Base-by-base conservation (phyloP, 2,888 invertebrate genomes). In the Ommatoiulus sabulosus region DNA sequence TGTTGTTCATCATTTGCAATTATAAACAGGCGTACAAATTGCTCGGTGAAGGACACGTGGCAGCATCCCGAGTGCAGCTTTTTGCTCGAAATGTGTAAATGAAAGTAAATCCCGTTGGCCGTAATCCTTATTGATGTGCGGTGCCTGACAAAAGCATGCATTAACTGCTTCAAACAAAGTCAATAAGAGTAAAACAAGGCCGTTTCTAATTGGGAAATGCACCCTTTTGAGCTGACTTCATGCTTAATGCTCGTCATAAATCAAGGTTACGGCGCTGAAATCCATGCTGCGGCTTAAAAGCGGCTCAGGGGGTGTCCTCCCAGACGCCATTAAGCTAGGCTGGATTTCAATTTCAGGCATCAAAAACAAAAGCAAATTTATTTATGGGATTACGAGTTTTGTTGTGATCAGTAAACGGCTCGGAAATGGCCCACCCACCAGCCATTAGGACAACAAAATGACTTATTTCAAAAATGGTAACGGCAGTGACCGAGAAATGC, bases 341-440 rank as follows among this genome's bases (percentile, higher is more conserved):
- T n/a, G n/a, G 63, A 63, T 63, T 63, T 63, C 63, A 63, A 63
- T 63, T 63, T 63, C 63, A 63, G 63, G n/a, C 63, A 63, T 63
- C 63, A 63, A 63, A 63, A 63, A 63, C 63, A 63, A 63, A 63
- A 63, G 63, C 63, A 63, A 63, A 63, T 63, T 63, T 63, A 63
- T 63, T 63, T 63, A 63, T 63, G 63, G 20, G 63, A 63, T 63
- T 63, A 63, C 17, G 63, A n/a, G 63, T 63, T 63, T 63, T 63
- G 6, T 63, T n/a, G 63, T 63, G 63, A 63, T 63, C 63, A 5
- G 63, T 63, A 63, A 63, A 63, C 20, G 7, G 63, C 63, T 63
- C 17, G 63, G n/a, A 63, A 63, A 63, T n/a, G 17, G 63, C n/a
- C 63, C 63, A n/a, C 63, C 63, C 12, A 15, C 57, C 57, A 57